Percentiles rank a stretch among this genome's conserved stretches.
These are phyloP conservation scores for Drosophila meridionalis DNA, from an alignment of 2,888 invertebrate species.

Conservation along the genomic window DNA sequence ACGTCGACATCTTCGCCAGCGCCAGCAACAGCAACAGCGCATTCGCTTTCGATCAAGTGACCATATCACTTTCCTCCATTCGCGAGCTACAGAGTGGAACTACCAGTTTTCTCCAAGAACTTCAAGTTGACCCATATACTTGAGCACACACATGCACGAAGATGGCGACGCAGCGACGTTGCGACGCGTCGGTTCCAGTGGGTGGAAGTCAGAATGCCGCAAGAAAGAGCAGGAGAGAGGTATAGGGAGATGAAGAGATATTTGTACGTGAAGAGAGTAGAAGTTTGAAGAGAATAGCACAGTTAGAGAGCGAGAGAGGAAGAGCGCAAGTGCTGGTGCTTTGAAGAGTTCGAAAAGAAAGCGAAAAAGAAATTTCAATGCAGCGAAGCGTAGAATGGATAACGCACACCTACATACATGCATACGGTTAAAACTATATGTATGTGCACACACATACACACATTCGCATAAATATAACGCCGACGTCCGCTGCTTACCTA, in stretches of 20 bases:
- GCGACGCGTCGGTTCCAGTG: conserved; percentile 41
- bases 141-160: conserved; percentile 12
- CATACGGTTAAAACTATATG: conserved; percentile 20
- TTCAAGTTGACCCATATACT: conserved; percentile 71
- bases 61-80: conserved; percentile 78
- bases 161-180: neutral
- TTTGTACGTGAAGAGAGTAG: neutral
- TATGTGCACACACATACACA: conserved; percentile 1
- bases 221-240: conserved; percentile 22
- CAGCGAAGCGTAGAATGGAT: conserved; percentile 76
- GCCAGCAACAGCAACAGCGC: conserved; percentile 16
- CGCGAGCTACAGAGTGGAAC: conserved; percentile 54
- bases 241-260: conserved; percentile 16
- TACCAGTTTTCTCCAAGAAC: conserved; percentile 80
- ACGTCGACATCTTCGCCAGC: neutral
- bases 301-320: conserved; percentile 26
- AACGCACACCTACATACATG: conserved; percentile 36
- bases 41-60: conserved; percentile 81
- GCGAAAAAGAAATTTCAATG: conserved; percentile 79
- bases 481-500: conserved; percentile 58
- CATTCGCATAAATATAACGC: conserved; percentile 16
- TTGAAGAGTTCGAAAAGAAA: conserved; percentile 72
- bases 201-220: conserved; percentile 51
- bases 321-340: conserved; percentile 41
- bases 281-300: neutral